phyloP scores from a whole-genome alignment of 1,140 invertebrate species.

The Gyrodactylus salaris region DNA sequence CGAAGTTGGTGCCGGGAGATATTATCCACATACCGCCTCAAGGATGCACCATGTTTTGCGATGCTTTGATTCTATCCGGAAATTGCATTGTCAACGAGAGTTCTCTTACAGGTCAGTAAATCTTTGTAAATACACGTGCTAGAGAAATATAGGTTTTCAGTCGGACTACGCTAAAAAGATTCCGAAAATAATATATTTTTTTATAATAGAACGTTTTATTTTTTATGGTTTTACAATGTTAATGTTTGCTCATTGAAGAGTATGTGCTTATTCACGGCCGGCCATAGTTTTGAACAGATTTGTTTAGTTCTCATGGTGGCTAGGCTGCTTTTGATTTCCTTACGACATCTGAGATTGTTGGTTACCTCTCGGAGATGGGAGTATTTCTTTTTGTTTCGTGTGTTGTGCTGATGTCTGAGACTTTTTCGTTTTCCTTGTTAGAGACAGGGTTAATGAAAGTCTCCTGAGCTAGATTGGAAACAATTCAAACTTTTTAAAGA shows the following conservation, averaged over 20 bases:
- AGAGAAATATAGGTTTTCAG: too few relatives aligned
- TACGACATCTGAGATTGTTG: too few relatives aligned
- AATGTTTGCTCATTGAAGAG: too few relatives aligned
- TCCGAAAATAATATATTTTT: too few relatives aligned
- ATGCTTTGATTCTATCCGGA: conserved; percentile 49
- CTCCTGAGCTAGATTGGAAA: not conserved
- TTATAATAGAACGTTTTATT: too few relatives aligned
- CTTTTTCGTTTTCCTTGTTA: not conserved
- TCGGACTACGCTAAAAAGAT: too few relatives aligned
- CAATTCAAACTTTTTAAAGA: not conserved
- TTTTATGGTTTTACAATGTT: too few relatives aligned
- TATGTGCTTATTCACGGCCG: too few relatives aligned
- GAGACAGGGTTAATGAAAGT: not conserved
- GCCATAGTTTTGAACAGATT: not conserved
- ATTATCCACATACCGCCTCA: conserved; percentile 45
- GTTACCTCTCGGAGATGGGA: too few relatives aligned
- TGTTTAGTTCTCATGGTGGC: too few relatives aligned
- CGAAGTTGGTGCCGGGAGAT: conserved; percentile 42
- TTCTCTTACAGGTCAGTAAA: conserved; percentile 65
- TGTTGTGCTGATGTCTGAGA: not conserved
- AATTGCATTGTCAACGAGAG: conserved; percentile 66
- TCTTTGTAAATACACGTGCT: too few relatives aligned
- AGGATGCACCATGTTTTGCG: conserved; percentile 54
- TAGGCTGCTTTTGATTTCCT: too few relatives aligned
- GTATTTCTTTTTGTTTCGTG: not conserved